Evolutionary conservation across 2,797 vertebrate species (phyloP).

Genomic region (Megalops cyprinoides): DNA sequence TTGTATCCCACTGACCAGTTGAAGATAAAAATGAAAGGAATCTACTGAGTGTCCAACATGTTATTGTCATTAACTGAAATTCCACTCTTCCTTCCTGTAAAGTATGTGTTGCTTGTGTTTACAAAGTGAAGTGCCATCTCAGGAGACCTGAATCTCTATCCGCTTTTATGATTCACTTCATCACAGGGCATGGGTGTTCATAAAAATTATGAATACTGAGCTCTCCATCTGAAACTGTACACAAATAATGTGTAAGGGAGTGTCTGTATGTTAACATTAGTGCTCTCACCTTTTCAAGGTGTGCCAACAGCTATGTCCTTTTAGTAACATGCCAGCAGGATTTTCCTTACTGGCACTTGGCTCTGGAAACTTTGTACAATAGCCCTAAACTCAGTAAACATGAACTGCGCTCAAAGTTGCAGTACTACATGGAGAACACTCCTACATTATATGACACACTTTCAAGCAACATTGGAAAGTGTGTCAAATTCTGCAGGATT

Average conservation of each 20-base stretch:
- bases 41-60: background rate
- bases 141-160: background rate
- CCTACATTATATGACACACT: background rate
- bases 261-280: background rate
- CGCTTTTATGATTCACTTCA: background rate
- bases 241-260: constrained; percentile 5
- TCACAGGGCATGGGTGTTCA: background rate
- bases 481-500: too few species aligned
- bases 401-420: background rate
- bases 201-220: background rate
- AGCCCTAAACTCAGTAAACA: background rate
- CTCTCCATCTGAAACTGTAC: constrained; percentile 1
- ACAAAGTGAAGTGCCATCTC: background rate
- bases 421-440: too few species aligned
- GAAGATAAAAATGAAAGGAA: background rate
- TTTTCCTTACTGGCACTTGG: background rate
- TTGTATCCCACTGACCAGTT: background rate
- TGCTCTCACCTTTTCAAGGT: background rate
- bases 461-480: background rate
- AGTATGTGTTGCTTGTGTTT: background rate
- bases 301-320: background rate
- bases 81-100: background rate
- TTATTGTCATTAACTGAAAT: background rate
- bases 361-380: too few species aligned
- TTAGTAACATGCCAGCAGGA: background rate